Percentiles rank a stretch among this genome's conserved stretches.
phyloP scores from a whole-genome alignment of 2,797 vertebrate genomes.

The Scyliorhinus canicula region DNA sequence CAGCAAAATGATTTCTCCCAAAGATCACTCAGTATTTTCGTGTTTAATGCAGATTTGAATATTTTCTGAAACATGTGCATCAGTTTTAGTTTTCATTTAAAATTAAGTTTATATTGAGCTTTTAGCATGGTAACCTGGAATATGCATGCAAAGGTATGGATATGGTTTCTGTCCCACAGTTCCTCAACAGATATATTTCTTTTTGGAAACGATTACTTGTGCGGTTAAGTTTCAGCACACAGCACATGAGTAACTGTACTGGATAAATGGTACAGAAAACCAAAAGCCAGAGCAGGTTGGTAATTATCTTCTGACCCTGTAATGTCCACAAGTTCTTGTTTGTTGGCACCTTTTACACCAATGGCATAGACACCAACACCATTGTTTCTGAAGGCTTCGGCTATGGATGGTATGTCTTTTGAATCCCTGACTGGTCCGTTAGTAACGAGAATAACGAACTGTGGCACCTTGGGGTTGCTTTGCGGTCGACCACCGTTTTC shows the following conservation, averaged over 20 bases:
- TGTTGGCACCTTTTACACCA: background rate
- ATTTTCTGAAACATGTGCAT: background rate
- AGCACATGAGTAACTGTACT: background rate
- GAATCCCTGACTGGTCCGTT: background rate
- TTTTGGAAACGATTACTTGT: background rate
- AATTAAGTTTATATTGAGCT: background rate
- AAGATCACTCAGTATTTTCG: background rate
- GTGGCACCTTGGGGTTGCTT: background rate
- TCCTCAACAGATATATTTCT: background rate
- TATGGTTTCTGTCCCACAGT: background rate
- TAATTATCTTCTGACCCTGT: background rate
- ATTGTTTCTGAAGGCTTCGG: background rate
- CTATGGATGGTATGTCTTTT: background rate
- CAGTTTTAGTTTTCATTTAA: background rate
- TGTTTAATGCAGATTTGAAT: background rate
- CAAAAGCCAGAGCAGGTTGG: background rate
- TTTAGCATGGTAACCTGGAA: background rate
- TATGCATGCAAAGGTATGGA: too few species aligned
- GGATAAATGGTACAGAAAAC: background rate
- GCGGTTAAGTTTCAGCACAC: background rate
- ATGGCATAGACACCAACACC: background rate
- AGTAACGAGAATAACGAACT: constrained; percentile 17
- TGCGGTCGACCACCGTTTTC: background rate
- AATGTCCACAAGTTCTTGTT: background rate
- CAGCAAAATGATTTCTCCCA: background rate